Conservation (phyloP, 2,113 vertebrate genomes). For the Strigops habroptila region DNA sequence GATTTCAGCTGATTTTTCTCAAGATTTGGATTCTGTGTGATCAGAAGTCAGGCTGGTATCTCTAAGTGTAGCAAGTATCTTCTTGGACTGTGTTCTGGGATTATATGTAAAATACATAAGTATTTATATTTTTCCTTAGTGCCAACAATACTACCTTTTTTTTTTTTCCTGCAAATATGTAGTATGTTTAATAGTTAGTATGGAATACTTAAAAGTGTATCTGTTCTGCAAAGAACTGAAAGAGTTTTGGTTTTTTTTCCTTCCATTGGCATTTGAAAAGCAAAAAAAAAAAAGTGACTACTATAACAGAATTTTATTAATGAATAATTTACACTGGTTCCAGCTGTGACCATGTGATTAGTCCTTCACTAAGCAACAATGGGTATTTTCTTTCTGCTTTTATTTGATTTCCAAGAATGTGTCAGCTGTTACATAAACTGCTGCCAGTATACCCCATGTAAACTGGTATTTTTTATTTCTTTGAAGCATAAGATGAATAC, state of each 20-base stretch:
- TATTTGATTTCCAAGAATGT: constrained; percentile 81
- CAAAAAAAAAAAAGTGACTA: constrained; percentile 67
- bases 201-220: constrained; percentile 8
- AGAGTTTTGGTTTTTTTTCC: not conserved
- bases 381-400: constrained; percentile 77
- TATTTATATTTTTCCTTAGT: not conserved
- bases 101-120: not conserved
- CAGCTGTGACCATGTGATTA: constrained; percentile 80
- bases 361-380: constrained; percentile 73
- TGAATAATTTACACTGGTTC: constrained; percentile 76
- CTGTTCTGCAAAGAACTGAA: constrained; percentile 37
- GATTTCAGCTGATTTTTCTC: constrained; percentile 34
- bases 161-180: not conserved
- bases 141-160: not conserved
- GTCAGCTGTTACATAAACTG: constrained; percentile 75
- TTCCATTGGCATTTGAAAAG: constrained; percentile 56
- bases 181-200: not conserved
- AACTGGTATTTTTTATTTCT: constrained; percentile 70
- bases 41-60: not conserved
- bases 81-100: not conserved
- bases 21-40: constrained; percentile 20
- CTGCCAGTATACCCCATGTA: constrained; percentile 70
- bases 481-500: constrained; percentile 72
- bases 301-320: constrained; percentile 75
- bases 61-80: not conserved